phyloP scores from a whole-genome alignment of 2,888 invertebrate genomes.

The Trichogramma evanescens region DNA sequence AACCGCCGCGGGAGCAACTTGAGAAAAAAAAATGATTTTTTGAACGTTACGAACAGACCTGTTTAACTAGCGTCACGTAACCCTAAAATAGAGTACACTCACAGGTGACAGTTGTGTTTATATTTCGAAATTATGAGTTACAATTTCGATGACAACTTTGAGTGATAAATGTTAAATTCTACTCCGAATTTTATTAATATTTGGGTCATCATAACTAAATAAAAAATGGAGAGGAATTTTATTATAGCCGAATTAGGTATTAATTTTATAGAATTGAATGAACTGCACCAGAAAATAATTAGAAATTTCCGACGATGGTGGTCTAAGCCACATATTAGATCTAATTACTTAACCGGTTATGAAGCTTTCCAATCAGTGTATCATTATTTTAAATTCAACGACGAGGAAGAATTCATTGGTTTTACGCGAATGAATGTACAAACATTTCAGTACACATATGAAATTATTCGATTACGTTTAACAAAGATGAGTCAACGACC shows the following conservation, averaged over 20 bases:
- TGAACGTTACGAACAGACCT: too few relatives aligned
- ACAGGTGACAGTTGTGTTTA: too few relatives aligned
- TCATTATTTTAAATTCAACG: not conserved
- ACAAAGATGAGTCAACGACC: not conserved
- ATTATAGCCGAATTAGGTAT: not conserved
- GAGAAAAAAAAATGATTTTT: too few relatives aligned
- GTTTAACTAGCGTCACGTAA: too few relatives aligned
- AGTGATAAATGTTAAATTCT: too few relatives aligned
- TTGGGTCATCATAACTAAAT: too few relatives aligned
- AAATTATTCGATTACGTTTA: not conserved
- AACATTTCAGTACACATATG: not conserved
- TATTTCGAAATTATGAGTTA: too few relatives aligned
- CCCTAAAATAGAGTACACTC: too few relatives aligned
- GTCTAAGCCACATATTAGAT: not conserved
- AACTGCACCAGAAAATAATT: not conserved
- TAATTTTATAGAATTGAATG: not conserved
- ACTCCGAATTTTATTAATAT: too few relatives aligned
- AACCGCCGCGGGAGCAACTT: too few relatives aligned
- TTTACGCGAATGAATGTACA: not conserved
- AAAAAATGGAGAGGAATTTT: not conserved
- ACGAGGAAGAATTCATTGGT: not conserved
- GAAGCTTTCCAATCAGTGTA: not conserved
- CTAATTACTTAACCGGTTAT: not conserved
- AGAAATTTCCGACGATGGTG: not conserved
- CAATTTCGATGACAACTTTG: too few relatives aligned